Evolutionary conservation across 2,113 vertebrate species (phyloP).

Genomic region (Baryphthengus martii): DNA sequence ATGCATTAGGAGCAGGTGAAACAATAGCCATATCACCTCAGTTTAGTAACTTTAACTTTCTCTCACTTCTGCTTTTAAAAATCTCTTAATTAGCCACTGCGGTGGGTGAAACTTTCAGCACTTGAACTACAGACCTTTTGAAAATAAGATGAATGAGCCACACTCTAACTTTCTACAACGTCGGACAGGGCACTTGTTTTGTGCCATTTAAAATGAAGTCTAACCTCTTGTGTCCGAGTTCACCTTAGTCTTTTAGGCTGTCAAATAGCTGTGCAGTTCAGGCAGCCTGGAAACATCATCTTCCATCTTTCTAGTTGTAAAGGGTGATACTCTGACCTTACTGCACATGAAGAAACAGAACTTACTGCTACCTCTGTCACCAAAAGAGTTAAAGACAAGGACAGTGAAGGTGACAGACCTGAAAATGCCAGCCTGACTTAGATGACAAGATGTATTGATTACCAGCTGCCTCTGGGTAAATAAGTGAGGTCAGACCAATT

Average conservation of each 20-base stretch:
- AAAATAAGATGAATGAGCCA: background rate
- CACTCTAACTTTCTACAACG: background rate
- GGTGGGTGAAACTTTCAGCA: background rate
- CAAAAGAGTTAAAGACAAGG: background rate
- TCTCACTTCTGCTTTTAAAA: background rate
- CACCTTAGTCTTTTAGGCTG: background rate
- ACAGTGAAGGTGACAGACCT: background rate
- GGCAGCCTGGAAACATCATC: background rate
- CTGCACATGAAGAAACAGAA: background rate
- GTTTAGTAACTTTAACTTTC: background rate
- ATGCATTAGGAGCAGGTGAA: background rate
- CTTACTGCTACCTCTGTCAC: background rate
- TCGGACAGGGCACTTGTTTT: too few species aligned
- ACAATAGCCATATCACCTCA: background rate
- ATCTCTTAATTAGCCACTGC: background rate
- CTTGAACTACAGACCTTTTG: background rate
- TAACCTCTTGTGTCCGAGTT: background rate
- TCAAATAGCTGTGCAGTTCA: background rate
- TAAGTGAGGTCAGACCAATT: background rate
- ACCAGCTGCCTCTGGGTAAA: background rate
- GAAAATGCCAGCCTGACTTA: background rate
- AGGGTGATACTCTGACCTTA: background rate
- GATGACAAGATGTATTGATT: background rate
- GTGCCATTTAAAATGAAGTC: background rate
- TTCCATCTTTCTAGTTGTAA: background rate